phyloP scores from a whole-genome alignment of 1,140 invertebrate species.

The Drosophila bocqueti region DNA sequence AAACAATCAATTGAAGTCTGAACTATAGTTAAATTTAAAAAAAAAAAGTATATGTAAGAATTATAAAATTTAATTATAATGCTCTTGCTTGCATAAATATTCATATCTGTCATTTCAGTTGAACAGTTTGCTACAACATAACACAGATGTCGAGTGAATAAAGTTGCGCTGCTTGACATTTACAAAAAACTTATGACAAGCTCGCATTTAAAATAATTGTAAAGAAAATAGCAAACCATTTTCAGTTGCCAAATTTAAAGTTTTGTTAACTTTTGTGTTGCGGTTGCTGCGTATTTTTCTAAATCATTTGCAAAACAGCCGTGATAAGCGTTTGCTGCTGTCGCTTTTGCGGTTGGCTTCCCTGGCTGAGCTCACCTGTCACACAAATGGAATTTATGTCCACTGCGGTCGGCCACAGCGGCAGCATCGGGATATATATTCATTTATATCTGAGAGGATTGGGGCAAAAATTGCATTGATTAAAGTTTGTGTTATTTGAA shows the following conservation, averaged over 20 bases:
- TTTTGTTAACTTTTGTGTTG: conserved; percentile 27
- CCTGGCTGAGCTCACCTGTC: conserved; percentile 51
- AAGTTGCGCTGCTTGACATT: conserved; percentile 43
- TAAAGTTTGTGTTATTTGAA: conserved; percentile 66
- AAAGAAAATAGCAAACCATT: conserved; percentile 28
- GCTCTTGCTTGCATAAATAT: not conserved
- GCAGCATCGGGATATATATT: conserved; percentile 32
- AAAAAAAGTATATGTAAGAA: not conserved
- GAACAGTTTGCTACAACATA: not conserved
- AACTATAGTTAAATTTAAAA: too few relatives aligned
- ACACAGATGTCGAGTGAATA: conserved; percentile 4
- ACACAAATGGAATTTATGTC: conserved; percentile 69
- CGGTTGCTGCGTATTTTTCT: conserved; percentile 45
- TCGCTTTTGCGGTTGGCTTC: conserved; percentile 44
- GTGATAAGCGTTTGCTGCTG: conserved; percentile 45
- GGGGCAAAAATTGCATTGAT: conserved; percentile 43
- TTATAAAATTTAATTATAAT: not conserved
- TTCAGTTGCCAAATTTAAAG: conserved; percentile 27
- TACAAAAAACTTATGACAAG: conserved; percentile 60
- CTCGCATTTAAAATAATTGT: conserved; percentile 52
- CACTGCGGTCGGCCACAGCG: conserved; percentile 41
- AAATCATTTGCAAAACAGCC: conserved; percentile 49
- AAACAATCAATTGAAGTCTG: not conserved
- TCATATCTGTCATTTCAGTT: not conserved
- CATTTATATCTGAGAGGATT: conserved; percentile 27